Base-by-base conservation (phyloP, 1,140 invertebrate genomes). In the Drosophila repletoides region DNA sequence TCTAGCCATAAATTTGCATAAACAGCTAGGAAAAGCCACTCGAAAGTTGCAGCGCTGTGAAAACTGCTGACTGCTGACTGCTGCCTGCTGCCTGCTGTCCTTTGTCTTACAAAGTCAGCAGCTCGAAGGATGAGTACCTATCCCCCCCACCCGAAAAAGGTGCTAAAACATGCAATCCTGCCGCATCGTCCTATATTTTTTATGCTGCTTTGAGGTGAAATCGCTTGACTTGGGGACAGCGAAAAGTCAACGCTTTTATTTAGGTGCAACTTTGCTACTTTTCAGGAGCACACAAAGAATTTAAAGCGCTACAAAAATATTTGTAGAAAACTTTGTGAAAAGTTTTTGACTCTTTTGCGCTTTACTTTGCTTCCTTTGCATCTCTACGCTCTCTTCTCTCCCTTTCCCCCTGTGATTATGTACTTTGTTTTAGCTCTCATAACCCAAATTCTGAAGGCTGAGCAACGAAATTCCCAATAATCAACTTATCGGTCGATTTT, bases 1-100 rank as follows among this genome's bases (percentile, higher is more conserved):
- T n/a, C n/a, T n/a, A n/a, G 9, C 40, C 19, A 28, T 41, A 63
- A 34, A 83, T 83, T 84, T 84, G 70, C 77, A 84, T 83, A 73
- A 58, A 31, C 49, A 68, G 36, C 31, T 52, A 2, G 36, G 55
- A 65, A 63, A 69, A 84, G 61, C 46, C 69, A 73, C 77, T 49
- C 38, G 28, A 33, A 28, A 61, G 38, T 31, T 38, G 38, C 41
- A 24, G 38, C 15, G 34, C 12, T n/a, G 28, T 17, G 33, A 51
- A 45, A 33, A 38, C 19, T 38, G 29, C 34, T 60, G 58, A 64
- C 46, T 69, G 61, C n/a, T n/a, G n/a, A n/a, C n/a, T n/a, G n/a
- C n/a, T n/a, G n/a, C n/a, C n/a, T n/a, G n/a, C n/a, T n/a, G n/a
- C n/a, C n/a, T n/a, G n/a, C n/a, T 48, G 46, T 53, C 24, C 66